phyloP scores from a whole-genome alignment of 2,888 invertebrate species.

The Oasisia sp. region DNA sequence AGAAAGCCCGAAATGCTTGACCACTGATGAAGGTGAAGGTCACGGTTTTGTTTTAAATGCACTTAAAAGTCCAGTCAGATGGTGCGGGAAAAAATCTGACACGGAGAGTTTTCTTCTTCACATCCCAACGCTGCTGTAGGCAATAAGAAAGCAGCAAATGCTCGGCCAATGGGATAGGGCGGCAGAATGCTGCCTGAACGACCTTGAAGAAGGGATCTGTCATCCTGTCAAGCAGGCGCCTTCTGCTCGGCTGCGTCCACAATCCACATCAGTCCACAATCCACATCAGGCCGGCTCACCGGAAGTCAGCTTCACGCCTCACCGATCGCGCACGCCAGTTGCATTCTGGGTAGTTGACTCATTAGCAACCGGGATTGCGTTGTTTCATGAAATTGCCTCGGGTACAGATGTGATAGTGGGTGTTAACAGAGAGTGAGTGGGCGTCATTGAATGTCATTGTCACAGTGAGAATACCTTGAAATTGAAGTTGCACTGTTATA shows the following conservation, averaged over 20 bases:
- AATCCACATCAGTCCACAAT: not conserved
- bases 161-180: not conserved
- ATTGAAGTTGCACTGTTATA: not conserved
- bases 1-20: too few species aligned
- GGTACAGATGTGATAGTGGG: not conserved
- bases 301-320: conserved; percentile 4
- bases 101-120: not conserved
- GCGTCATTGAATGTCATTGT: not conserved
- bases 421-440: not conserved
- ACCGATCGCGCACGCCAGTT: not conserved
- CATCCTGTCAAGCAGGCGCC: not conserved
- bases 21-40: not conserved
- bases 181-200: not conserved
- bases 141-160: not conserved
- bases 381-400: not conserved
- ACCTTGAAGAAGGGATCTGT: not conserved
- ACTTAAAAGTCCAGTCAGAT: not conserved
- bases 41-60: not conserved
- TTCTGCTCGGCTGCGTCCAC: not conserved
- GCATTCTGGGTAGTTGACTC: conserved; percentile 10
- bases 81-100: not conserved
- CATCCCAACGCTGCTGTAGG: not conserved
- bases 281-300: not conserved
- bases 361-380: not conserved
- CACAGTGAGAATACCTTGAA: not conserved